phyloP scores from a whole-genome alignment of 2,888 invertebrate species.

The Parnassius smintheus region DNA sequence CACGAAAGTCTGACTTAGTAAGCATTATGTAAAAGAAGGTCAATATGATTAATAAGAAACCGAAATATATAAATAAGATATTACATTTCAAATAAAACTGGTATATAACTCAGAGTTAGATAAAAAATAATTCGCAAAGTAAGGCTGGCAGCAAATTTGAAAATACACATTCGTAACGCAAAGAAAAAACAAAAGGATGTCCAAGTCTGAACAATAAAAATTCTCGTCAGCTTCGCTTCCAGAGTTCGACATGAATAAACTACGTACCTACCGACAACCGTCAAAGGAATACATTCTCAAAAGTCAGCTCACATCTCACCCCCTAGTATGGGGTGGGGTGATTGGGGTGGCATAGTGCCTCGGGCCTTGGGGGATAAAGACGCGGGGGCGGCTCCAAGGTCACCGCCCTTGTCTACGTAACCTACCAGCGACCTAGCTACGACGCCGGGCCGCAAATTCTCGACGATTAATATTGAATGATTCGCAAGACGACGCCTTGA shows the following conservation, averaged over 20 bases:
- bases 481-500: slow-evolving; percentile 5
- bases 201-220: slow-evolving; percentile 24
- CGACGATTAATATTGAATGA: slow-evolving; percentile 62
- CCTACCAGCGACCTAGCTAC: slow-evolving; percentile 66
- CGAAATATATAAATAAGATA: too few species aligned
- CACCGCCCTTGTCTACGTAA: slow-evolving; percentile 72
- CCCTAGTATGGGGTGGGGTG: slow-evolving; percentile 32
- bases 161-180: slow-evolving; percentile 16
- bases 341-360: slow-evolving; percentile 6
- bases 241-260: slow-evolving; percentile 22
- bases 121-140: background rate
- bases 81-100: too few species aligned
- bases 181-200: slow-evolving; percentile 23
- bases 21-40: too few species aligned
- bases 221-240: slow-evolving; percentile 18
- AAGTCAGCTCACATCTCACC: slow-evolving; percentile 68
- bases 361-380: slow-evolving; percentile 29
- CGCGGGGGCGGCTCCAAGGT: slow-evolving; percentile 59
- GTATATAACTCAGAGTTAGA: too few species aligned
- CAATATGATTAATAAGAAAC: too few species aligned
- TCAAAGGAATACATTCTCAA: slow-evolving; percentile 60
- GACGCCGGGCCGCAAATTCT: slow-evolving; percentile 55
- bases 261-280: slow-evolving; percentile 36
- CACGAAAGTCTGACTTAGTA: too few species aligned
- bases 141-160: slow-evolving; percentile 8